Evolutionary conservation across 2,888 invertebrate species (phyloP), one percentile per base, ranked within the genome.

Genomic region (Villa cingulata): DNA sequence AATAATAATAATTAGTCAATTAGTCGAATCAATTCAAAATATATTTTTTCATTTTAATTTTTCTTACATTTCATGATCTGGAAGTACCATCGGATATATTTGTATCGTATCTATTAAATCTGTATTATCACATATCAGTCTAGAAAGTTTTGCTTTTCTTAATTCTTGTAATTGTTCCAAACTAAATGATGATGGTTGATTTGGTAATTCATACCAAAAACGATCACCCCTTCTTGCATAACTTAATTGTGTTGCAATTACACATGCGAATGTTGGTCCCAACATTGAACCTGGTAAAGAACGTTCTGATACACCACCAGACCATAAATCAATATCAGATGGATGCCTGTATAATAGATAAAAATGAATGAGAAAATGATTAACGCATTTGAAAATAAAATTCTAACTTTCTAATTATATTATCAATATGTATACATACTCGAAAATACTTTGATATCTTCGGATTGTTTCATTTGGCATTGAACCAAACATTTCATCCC

Each of bases 121-220:
- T 1, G 90, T 89, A 63, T 91, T 91, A 66, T 92, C 92, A 63
- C 92, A 92, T 56, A 92, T 86, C 44, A 91, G 70, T 52, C 89
- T 78, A 1, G 90, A 81, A 9, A 91, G 70, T 57, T 86, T 79
- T 1, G 82, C 72, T 68, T 91, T 90, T 41, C 85, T 76, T 50
- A 92, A 74, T 70, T 91, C 90, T 54, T 77, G 76, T 37, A 92
- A 70, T 71, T 92, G 91, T 59, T 87, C 89, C 55, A 80, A 80
- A 5, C 87, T 86, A 68, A 92, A 92, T 1, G 89, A 86, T 32
- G 91, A 90, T 0, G 91, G 91, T 68, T 89, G 90, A 64, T 90
- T 85, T 20, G 87, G 86, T 48, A 91, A 72, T 68, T 92, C 92
- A 63, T 88, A 94, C 92, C 92, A 95, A 68, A 92, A 94, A 65